Conservation (phyloP, 1,140 invertebrate genomes). For the Hyphantria cunea region DNA sequence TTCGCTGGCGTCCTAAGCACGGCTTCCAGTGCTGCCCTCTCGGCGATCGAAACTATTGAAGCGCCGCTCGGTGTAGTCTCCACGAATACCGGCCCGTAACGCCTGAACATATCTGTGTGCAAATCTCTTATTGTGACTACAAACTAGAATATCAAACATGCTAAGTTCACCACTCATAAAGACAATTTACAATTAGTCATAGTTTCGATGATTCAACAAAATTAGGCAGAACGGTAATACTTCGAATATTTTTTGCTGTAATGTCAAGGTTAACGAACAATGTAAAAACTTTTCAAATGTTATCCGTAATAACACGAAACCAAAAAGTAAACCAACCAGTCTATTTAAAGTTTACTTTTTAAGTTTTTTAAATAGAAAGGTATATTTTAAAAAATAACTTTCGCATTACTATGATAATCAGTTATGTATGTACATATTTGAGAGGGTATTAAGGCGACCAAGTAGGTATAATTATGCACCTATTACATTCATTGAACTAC, state of each 20-base stretch:
- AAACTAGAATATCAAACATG: slow-evolving; percentile 16
- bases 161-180: neutral
- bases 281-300: too few relatives aligned
- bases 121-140: slow-evolving; percentile 69
- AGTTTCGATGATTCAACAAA: slow-evolving; percentile 2
- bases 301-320: neutral
- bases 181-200: neutral
- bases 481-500: too few relatives aligned
- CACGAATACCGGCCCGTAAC: slow-evolving; percentile 89
- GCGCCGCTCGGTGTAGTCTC: slow-evolving; percentile 90
- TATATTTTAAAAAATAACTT: too few relatives aligned
- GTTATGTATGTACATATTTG: too few relatives aligned
- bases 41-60: slow-evolving; percentile 89
- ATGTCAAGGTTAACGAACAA: neutral
- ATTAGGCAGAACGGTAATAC: neutral
- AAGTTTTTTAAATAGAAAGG: too few relatives aligned
- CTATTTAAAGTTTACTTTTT: too few relatives aligned
- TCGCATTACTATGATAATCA: too few relatives aligned
- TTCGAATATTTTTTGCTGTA: neutral
- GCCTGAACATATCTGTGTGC: slow-evolving; percentile 85
- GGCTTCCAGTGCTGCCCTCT: slow-evolving; percentile 89
- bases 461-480: too few relatives aligned
- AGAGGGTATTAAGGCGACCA: too few relatives aligned
- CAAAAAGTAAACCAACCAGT: neutral
- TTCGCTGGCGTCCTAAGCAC: slow-evolving; percentile 87